Percentiles rank a stretch among this genome's conserved stretches.
These are phyloP conservation scores for Nautilus pompilius DNA, from an alignment of 1,140 invertebrate genomes.

Conservation along the genomic window DNA sequence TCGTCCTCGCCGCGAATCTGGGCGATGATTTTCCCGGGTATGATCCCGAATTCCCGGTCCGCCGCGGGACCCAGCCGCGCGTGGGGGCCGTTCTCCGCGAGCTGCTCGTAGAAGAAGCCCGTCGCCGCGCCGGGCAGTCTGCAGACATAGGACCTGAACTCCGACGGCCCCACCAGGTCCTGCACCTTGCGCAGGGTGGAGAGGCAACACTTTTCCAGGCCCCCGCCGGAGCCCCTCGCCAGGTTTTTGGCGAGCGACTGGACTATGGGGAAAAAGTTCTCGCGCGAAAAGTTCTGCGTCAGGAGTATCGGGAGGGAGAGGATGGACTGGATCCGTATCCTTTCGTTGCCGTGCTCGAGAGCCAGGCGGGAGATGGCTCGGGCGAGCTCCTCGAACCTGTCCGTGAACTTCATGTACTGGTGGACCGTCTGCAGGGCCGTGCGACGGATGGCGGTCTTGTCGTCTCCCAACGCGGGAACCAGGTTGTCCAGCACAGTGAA, in stretches of 20 bases:
- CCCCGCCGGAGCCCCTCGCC: slow-evolving; percentile 23
- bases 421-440: slow-evolving; percentile 50
- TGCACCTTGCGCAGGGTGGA: slow-evolving; percentile 48
- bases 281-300: slow-evolving; percentile 48
- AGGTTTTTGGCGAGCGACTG: slow-evolving; percentile 49
- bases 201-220: slow-evolving; percentile 41
- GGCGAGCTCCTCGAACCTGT: slow-evolving; percentile 37
- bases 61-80: slow-evolving; percentile 11
- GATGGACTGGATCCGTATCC: slow-evolving; percentile 46
- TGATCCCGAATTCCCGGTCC: slow-evolving; percentile 44
- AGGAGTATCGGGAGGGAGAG: slow-evolving; percentile 51
- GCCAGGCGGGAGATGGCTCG: slow-evolving; percentile 45
- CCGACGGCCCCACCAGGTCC: slow-evolving; percentile 41
- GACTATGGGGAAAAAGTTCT: slow-evolving; percentile 47
- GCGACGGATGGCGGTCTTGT: slow-evolving; percentile 46
- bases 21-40: slow-evolving; percentile 51
- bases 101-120: slow-evolving; percentile 14
- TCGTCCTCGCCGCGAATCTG: slow-evolving; percentile 52
- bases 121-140: slow-evolving; percentile 37
- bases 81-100: slow-evolving; percentile 7
- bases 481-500: slow-evolving; percentile 43
- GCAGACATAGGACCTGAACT: slow-evolving; percentile 45
- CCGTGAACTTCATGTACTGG: slow-evolving; percentile 52
- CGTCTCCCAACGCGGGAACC: slow-evolving; percentile 51
- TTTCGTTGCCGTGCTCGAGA: slow-evolving; percentile 44